Evolutionary conservation across 2,888 invertebrate genomes (phyloP).

Genomic region (Caenorhabditis wallacei): DNA sequence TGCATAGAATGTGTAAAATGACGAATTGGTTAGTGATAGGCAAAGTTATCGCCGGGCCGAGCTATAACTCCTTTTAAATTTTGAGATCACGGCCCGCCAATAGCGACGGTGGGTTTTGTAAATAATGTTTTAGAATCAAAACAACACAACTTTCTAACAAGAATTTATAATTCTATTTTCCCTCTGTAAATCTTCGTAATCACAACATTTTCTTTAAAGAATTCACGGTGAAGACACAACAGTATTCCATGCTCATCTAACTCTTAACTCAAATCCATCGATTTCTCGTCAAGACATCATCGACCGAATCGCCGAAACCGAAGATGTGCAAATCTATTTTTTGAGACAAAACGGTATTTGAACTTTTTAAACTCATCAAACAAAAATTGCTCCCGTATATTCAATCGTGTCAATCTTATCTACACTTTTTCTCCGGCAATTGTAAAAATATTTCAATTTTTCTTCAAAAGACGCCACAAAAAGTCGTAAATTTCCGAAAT

Average conservation of each 20-base stretch:
- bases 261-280: constrained; percentile 15
- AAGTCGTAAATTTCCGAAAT: constrained; percentile 33
- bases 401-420: constrained; percentile 33
- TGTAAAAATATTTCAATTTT: constrained; percentile 41
- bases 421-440: not conserved
- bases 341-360: constrained; percentile 52
- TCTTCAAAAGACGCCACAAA: constrained; percentile 20
- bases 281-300: constrained; percentile 60
- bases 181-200: too few species aligned
- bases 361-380: constrained; percentile 13
- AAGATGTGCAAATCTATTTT: constrained; percentile 57
- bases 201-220: constrained; percentile 5
- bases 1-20: too few species aligned
- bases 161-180: too few species aligned
- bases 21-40: too few species aligned
- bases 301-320: constrained; percentile 44
- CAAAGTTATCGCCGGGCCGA: too few species aligned
- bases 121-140: too few species aligned
- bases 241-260: constrained; percentile 54
- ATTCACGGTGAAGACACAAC: constrained; percentile 53
- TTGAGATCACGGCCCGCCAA: too few species aligned
- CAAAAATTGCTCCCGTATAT: constrained; percentile 5
- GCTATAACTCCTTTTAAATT: too few species aligned
- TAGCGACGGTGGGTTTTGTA: too few species aligned
- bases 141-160: too few species aligned